Conservation (phyloP, 2,888 invertebrate genomes). For the Pollenia amentaria region DNA sequence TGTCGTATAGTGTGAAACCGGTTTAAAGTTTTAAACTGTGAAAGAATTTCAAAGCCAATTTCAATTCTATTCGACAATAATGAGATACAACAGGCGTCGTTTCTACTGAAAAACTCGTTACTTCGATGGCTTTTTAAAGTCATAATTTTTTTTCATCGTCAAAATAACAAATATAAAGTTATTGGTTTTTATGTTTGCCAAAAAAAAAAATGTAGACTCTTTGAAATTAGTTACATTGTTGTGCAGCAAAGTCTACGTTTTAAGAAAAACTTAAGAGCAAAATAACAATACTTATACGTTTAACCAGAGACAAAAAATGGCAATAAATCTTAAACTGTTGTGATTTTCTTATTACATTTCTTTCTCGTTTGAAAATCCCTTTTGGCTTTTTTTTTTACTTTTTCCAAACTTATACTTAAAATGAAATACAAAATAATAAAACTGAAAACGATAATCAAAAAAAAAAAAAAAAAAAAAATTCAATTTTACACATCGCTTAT, state of each 20-base stretch:
- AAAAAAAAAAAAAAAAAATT: not conserved
- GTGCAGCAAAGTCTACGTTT: slow-evolving; percentile 45
- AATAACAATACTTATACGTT: slow-evolving; percentile 29
- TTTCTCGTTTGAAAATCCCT: slow-evolving; percentile 16
- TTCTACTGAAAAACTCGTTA: too few species aligned
- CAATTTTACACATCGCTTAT: not conserved
- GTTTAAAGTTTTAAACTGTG: too few species aligned
- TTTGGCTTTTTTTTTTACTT: not conserved
- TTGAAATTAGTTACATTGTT: slow-evolving; percentile 70
- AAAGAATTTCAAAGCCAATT: too few species aligned
- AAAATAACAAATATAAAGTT: not conserved
- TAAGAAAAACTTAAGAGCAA: slow-evolving; percentile 25
- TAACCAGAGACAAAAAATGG: slow-evolving; percentile 13
- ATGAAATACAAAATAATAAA: not conserved
- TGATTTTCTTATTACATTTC: slow-evolving; percentile 46
- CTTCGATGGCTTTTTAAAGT: too few species aligned
- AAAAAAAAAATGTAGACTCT: slow-evolving; percentile 26
- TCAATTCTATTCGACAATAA: too few species aligned
- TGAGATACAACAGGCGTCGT: too few species aligned
- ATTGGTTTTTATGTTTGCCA: not conserved
- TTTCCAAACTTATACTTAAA: not conserved
- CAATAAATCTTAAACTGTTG: slow-evolving; percentile 67
- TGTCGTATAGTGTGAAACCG: too few species aligned
- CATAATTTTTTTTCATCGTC: too few species aligned
- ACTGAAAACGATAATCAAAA: not conserved